Base-by-base conservation (phyloP, 2,797 vertebrate genomes). In the Diglossa cyanea region DNA sequence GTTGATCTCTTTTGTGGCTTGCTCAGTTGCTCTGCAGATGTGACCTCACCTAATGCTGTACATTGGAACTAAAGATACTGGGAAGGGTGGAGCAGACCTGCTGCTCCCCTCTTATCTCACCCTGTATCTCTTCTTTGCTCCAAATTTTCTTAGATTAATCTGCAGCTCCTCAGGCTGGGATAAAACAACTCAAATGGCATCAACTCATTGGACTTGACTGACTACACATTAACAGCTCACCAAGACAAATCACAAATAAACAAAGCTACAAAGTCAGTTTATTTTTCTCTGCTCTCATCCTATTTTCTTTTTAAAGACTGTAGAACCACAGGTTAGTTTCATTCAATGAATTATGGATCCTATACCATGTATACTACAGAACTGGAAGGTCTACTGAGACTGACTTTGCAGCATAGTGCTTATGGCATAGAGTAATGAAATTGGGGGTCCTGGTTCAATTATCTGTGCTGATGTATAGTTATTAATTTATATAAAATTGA, bases 51-150 rank as follows among this genome's bases (percentile, higher is more conserved):
- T 75, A n/a, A 19, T 1, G 7, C 26, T 60, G 33, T 28, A 65
- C 39, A 28, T 0, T 33, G 73, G 37, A 77, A 93, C 81, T 28
- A 55, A 77, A 0, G 6, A 45, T 35, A 65, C 23, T 23, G 40
- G 24, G 47, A 88, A 83, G 75, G 66, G 91, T 78, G 82, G 70
- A 92, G 85, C 72, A 96, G 62, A 58, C 28, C 54, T 86, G 87
- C 31, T 17, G 0, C 62, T 86, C 82, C 62, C 33, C 53, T 79
- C 24, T 77, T 93, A 84, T 78, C 93, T 80, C 20, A 0, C 13
- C 31, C 16, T 35, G 21, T 14, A 91, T 91, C 82, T 94, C 63
- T 94, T 94, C 94, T 93, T 93, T 79, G 39, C 62, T 55, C 76
- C 13, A 5, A 55, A 93, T 95, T 94, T 89, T 85, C 87, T 86